Conservation (phyloP, 2,888 invertebrate genomes). For the Alcis repandata region DNA sequence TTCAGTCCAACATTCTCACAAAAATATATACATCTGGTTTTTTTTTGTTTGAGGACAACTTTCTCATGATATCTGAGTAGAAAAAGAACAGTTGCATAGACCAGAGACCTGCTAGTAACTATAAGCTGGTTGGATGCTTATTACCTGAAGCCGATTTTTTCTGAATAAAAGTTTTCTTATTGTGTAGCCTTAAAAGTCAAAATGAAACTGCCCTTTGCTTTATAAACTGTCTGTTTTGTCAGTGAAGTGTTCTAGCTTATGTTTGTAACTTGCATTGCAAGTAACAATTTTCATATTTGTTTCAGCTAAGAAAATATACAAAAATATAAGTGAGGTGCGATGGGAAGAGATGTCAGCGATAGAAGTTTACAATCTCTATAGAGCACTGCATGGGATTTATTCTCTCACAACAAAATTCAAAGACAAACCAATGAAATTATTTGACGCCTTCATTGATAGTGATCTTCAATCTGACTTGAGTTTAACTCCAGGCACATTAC, state of each 20-base stretch:
- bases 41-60: no score
- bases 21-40: no score
- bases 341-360: slow-evolving; percentile 89
- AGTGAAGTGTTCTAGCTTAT: background rate
- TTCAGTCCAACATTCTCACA: background rate
- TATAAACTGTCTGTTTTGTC: background rate
- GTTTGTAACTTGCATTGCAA: background rate
- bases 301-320: slow-evolving; percentile 92
- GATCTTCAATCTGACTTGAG: slow-evolving; percentile 51
- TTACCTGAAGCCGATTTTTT: no score
- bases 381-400: slow-evolving; percentile 89
- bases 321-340: slow-evolving; percentile 87
- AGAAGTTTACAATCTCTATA: slow-evolving; percentile 90
- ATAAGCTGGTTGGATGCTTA: no score
- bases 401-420: slow-evolving; percentile 88
- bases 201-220: background rate
- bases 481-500: slow-evolving; percentile 85
- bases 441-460: slow-evolving; percentile 81
- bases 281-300: slow-evolving; percentile 16
- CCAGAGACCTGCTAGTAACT: no score
- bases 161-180: no score
- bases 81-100: no score
- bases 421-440: slow-evolving; percentile 87
- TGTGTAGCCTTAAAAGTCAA: no score
- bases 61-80: no score